Conservation (phyloP, 2,113 vertebrate genomes). For the Halichoeres trimaculatus region DNA sequence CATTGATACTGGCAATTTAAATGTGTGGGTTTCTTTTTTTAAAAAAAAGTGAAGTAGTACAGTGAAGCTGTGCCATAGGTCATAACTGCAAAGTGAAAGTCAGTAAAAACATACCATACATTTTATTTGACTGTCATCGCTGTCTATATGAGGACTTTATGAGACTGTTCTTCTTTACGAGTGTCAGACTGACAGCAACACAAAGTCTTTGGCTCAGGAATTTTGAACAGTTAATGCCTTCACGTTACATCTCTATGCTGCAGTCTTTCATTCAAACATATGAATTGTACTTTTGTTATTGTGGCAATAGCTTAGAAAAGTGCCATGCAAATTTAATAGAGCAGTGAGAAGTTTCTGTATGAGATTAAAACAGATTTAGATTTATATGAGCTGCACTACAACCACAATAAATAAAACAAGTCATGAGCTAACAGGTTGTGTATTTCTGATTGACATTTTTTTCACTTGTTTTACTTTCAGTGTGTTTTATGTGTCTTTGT, state of each 20-base stretch:
- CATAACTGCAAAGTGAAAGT: not conserved
- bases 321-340: no score
- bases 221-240: not conserved
- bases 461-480: not conserved
- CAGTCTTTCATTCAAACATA: not conserved
- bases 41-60: not conserved
- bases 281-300: no score
- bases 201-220: no score
- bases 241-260: not conserved
- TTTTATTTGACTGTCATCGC: not conserved
- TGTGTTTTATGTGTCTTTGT: constrained; percentile 10
- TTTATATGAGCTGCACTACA: no score
- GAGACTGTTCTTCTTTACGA: not conserved
- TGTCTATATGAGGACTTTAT: constrained; percentile 11
- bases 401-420: no score
- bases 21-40: not conserved
- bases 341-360: no score
- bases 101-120: not conserved
- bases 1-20: not conserved
- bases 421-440: no score
- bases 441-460: no score
- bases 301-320: not conserved
- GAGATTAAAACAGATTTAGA: no score
- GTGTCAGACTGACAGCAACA: not conserved
- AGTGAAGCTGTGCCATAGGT: not conserved